These are phyloP conservation scores for Odontomyia ornata DNA, from an alignment of 2,888 invertebrate species.

Conservation along the genomic window DNA sequence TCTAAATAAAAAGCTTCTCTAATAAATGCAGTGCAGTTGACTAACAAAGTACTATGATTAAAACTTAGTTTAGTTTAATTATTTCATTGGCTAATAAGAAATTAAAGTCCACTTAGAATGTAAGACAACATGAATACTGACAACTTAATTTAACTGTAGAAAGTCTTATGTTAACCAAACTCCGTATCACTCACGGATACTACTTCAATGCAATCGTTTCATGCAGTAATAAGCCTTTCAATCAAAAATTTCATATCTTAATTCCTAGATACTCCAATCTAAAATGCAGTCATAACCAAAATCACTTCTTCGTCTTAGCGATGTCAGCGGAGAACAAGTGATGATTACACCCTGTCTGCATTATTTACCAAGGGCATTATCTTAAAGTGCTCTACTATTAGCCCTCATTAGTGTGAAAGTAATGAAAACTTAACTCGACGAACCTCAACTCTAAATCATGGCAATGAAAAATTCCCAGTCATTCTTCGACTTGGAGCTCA, in stretches of 20 bases:
- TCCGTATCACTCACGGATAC: too few relatives aligned
- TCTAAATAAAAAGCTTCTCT: too few relatives aligned
- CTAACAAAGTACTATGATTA: too few relatives aligned
- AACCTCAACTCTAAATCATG: background rate
- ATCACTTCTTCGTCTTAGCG: background rate
- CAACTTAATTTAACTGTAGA: too few relatives aligned
- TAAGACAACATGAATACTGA: too few relatives aligned
- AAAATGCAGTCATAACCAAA: background rate
- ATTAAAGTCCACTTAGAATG: too few relatives aligned
- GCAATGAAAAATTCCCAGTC: background rate
- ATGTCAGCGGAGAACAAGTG: background rate
- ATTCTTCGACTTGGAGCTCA: background rate
- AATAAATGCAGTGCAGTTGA: too few relatives aligned
- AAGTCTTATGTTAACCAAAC: too few relatives aligned
- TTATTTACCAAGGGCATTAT: background rate
- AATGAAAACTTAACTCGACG: background rate
- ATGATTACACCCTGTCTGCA: background rate
- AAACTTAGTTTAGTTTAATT: too few relatives aligned
- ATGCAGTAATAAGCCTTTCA: too few relatives aligned
- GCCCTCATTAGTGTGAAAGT: slow-evolving; percentile 30
- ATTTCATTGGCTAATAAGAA: too few relatives aligned
- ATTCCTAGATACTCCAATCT: background rate
- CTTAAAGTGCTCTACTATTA: slow-evolving; percentile 4
- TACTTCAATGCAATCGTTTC: too few relatives aligned
- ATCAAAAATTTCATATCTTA: background rate